phyloP scores from a whole-genome alignment of 2,888 invertebrate species.

The Andricus quercusramuli region DNA sequence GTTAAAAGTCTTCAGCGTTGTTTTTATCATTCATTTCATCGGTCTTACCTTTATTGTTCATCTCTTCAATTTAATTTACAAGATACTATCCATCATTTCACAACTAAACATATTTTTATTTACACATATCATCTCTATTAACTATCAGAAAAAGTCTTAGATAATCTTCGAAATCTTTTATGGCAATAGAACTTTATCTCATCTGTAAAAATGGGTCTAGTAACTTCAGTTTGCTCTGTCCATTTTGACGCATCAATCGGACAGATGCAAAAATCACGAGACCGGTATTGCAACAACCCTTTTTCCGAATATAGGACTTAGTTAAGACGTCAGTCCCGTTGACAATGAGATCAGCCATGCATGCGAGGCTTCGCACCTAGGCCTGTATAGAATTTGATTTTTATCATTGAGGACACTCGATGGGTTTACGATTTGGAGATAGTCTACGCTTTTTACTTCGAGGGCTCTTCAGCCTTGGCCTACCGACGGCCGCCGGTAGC shows the following conservation, averaged over 20 bases:
- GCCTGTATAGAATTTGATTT: slow-evolving; percentile 72
- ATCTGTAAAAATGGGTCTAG: background rate
- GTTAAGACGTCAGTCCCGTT: slow-evolving; percentile 75
- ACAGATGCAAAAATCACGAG: slow-evolving; percentile 53
- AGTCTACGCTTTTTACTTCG: slow-evolving; percentile 66
- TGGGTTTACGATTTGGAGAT: slow-evolving; percentile 75
- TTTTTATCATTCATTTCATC: no score
- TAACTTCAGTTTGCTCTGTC: slow-evolving; percentile 10
- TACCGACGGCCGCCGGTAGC: slow-evolving; percentile 61
- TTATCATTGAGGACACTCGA: slow-evolving; percentile 78
- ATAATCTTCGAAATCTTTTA: background rate
- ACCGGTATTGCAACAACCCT: slow-evolving; percentile 52
- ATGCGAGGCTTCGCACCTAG: slow-evolving; percentile 77
- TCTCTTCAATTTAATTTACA: no score
- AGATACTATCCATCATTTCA: no score
- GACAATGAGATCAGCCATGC: slow-evolving; percentile 77
- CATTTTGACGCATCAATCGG: slow-evolving; percentile 40
- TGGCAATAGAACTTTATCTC: slow-evolving; percentile 41
- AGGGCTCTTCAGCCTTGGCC: slow-evolving; percentile 68
- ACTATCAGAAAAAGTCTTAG: background rate
- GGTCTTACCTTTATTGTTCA: no score
- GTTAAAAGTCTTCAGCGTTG: no score
- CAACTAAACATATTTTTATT: no score
- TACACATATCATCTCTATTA: no score
- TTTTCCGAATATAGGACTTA: slow-evolving; percentile 67